Evolutionary conservation across 2,888 invertebrate genomes (phyloP).

Genomic region (Heliconius ethilla): DNA sequence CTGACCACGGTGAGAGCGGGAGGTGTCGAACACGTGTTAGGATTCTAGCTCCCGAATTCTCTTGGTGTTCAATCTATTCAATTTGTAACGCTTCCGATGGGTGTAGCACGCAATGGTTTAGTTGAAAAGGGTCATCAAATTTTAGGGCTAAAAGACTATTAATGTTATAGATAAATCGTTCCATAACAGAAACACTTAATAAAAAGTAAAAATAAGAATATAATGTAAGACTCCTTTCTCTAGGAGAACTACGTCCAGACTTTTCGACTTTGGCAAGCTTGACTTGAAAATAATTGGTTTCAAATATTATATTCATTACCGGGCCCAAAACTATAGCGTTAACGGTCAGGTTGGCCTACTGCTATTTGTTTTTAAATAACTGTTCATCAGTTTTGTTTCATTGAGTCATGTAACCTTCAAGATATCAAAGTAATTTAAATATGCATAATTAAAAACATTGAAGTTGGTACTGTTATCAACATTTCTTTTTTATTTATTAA

Average conservation of each 20-base stretch:
- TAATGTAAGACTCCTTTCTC: no score
- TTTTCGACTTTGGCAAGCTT: no score
- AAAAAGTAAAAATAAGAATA: neutral
- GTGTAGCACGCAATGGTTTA: slow-evolving; percentile 64
- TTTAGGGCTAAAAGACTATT: slow-evolving; percentile 43
- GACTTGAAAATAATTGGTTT: no score
- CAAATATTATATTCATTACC: no score
- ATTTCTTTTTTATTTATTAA: no score
- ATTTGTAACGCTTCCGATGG: slow-evolving; percentile 68
- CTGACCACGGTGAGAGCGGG: slow-evolving; percentile 57
- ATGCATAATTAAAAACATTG: no score
- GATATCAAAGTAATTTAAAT: neutral
- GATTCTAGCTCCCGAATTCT: slow-evolving; percentile 59
- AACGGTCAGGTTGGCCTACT: no score
- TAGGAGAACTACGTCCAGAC: no score
- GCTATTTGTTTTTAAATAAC: neutral
- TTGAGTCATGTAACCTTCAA: neutral
- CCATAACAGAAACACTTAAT: slow-evolving; percentile 1
- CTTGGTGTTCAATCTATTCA: slow-evolving; percentile 62
- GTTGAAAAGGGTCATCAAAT: slow-evolving; percentile 57
- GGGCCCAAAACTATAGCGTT: no score
- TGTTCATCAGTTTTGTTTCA: neutral
- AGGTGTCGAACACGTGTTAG: slow-evolving; percentile 78
- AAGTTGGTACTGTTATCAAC: no score
- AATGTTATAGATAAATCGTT: slow-evolving; percentile 34